Evolutionary conservation across 2,113 vertebrate species (phyloP).

Genomic region (Colossoma macropomum): DNA sequence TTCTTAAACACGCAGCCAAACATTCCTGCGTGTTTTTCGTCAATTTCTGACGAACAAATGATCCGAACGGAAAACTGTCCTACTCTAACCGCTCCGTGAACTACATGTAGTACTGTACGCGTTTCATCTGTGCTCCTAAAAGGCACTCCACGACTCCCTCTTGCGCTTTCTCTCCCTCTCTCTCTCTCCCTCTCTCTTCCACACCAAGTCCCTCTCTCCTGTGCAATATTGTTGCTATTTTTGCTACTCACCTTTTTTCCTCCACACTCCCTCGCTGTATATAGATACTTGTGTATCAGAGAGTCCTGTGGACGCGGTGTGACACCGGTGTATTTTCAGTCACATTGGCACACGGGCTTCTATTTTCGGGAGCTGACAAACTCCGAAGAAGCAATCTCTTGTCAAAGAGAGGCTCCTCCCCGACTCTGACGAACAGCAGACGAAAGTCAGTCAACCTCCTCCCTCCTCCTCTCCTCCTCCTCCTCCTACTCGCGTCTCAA

Average conservation of each 20-base stretch:
- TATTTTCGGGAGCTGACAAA: constrained; percentile 85
- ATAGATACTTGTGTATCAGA: constrained; percentile 79
- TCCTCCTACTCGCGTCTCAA: constrained; percentile 49
- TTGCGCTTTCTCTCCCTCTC: constrained; percentile 61
- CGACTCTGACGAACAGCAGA: constrained; percentile 56
- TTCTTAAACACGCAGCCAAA: constrained; percentile 13
- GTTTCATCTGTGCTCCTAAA: constrained; percentile 58
- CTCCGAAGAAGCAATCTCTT: constrained; percentile 81
- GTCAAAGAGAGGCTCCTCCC: constrained; percentile 78
- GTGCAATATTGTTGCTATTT: constrained; percentile 80
- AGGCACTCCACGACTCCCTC: constrained; percentile 73
- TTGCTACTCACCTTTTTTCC: constrained; percentile 79
- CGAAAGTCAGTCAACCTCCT: constrained; percentile 43
- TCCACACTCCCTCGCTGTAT: constrained; percentile 76
- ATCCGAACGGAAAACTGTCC: not conserved
- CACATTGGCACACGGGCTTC: constrained; percentile 79
- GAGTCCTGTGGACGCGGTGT: constrained; percentile 72
- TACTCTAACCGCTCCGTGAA: constrained; percentile 22
- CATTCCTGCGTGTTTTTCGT: not conserved
- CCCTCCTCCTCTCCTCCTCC: constrained; percentile 42
- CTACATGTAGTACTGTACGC: not conserved
- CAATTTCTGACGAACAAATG: not conserved
- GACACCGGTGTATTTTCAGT: constrained; percentile 78
- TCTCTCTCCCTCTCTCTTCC: constrained; percentile 56
- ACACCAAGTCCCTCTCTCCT: constrained; percentile 53